These are phyloP conservation scores for Trachelus troglodyta DNA, from an alignment of 2,888 invertebrate species.

Conservation along the genomic window DNA sequence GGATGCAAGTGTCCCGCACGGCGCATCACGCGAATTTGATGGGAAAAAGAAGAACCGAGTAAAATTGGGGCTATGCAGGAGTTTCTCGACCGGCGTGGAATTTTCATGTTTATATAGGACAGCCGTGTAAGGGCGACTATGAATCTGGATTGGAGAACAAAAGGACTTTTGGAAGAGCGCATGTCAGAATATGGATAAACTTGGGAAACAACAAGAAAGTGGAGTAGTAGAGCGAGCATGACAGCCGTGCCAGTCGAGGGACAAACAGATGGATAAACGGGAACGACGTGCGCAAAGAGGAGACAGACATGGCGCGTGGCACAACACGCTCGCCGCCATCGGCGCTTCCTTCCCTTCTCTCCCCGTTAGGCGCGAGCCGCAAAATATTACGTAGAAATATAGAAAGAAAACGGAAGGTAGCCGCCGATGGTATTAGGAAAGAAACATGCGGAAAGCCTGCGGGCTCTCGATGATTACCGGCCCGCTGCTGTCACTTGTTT, in stretches of 20 bases:
- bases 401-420: background rate
- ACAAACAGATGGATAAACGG: constrained; percentile 27
- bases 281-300: constrained; percentile 52
- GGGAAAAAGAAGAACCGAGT: background rate
- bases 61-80: background rate
- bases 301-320: constrained; percentile 62
- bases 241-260: constrained; percentile 13
- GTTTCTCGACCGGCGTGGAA: background rate
- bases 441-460: background rate
- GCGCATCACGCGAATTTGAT: background rate
- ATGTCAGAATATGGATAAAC: background rate
- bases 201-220: constrained; percentile 35
- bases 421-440: background rate
- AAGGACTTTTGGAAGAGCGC: background rate
- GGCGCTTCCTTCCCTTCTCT: constrained; percentile 34
- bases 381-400: background rate
- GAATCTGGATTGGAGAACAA: background rate
- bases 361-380: constrained; percentile 15
- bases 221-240: constrained; percentile 47
- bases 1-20: background rate
- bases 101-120: background rate
- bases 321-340: constrained; percentile 58
- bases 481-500: constrained; percentile 13
- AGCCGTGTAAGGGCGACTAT: background rate
- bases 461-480: constrained; percentile 17